Evolutionary conservation across 92 coral and sea anemone genomes (phyloP).

Genomic region (Palythoa heliodiscus): DNA sequence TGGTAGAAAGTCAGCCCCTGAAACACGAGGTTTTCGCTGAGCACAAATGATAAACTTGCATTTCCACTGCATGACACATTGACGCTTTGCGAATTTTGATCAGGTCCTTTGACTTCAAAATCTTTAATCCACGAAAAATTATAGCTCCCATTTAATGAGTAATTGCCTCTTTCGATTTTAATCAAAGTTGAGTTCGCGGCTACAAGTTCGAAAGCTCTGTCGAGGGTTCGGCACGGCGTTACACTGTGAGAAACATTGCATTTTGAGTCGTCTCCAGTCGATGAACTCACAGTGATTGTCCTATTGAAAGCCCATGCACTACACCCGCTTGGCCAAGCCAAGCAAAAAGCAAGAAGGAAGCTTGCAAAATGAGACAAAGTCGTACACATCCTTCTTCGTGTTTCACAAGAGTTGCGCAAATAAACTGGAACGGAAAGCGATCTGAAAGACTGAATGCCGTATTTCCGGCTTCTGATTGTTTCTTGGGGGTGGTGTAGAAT

Average conservation of each 20-base stretch:
- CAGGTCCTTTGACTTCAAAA: conserved; percentile 68
- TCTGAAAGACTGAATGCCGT: no score
- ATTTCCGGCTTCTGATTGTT: neutral
- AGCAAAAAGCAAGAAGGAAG: neutral
- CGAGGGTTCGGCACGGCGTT: conserved; percentile 68
- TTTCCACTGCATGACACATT: conserved; percentile 57
- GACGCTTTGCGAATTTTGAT: conserved; percentile 40
- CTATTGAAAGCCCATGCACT: neutral
- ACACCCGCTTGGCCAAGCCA: neutral
- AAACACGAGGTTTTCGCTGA: conserved; percentile 67
- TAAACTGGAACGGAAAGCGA: neutral
- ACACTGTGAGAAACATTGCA: conserved; percentile 1
- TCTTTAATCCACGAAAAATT: conserved; percentile 52
- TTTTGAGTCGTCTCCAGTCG: conserved; percentile 50
- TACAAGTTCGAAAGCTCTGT: conserved; percentile 63
- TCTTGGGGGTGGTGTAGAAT: no score
- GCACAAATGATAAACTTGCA: conserved; percentile 72
- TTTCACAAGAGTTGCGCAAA: neutral
- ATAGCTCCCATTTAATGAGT: conserved; percentile 61
- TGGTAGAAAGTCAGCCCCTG: conserved; percentile 57
- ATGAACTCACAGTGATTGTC: conserved; percentile 50
- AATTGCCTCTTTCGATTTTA: conserved; percentile 55
- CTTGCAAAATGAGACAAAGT: neutral
- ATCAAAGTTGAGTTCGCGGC: conserved; percentile 61
- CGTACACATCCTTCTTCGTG: neutral